These are phyloP conservation scores for Excalfactoria chinensis DNA, from an alignment of 2,113 vertebrate species.

Conservation along the genomic window DNA sequence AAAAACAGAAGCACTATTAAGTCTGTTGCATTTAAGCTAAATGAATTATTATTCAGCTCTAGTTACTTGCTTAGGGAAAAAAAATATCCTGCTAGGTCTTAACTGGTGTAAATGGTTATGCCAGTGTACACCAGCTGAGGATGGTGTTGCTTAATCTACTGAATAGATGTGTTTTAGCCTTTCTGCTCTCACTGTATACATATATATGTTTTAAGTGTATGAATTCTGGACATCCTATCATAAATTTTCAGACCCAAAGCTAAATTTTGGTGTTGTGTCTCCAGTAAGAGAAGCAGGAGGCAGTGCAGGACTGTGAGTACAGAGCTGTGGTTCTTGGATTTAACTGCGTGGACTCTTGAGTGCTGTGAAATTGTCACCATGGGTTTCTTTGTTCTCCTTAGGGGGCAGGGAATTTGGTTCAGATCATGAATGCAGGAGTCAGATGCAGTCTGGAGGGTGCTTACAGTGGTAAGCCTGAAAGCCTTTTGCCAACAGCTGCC, in stretches of 20 bases:
- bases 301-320: rapidly evolving
- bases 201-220: background rate
- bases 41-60: background rate
- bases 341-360: background rate
- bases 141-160: constrained; percentile 56
- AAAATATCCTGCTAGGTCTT: background rate
- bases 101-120: constrained; percentile 37
- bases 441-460: background rate
- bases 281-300: background rate
- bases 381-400: background rate
- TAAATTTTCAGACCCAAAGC: background rate
- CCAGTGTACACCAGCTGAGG: constrained; percentile 38
- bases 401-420: rapidly evolving
- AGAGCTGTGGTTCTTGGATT: background rate
- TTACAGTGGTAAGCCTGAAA: background rate
- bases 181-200: background rate
- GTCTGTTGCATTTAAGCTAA: background rate
- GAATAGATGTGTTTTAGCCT: background rate
- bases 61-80: background rate
- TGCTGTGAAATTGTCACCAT: background rate
- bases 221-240: background rate
- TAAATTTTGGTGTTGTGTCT: background rate
- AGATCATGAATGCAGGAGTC: background rate
- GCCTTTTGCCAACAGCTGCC: rapidly evolving
- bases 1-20: background rate